Evolutionary conservation across 2,888 invertebrate species (phyloP).

Genomic region (Agrochola lychnidis): DNA sequence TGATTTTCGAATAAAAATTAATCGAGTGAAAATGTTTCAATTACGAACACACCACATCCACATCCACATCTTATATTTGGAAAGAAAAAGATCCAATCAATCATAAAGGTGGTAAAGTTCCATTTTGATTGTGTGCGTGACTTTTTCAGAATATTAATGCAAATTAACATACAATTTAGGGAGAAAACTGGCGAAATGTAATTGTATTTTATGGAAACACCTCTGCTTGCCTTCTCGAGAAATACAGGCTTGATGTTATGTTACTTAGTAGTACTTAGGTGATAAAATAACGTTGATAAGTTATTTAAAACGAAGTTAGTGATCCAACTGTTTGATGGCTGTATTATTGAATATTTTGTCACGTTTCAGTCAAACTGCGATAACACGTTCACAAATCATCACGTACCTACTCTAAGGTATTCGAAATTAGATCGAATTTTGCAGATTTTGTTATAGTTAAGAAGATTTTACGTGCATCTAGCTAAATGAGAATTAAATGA

Average conservation of each 20-base stretch:
- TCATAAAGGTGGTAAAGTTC: no score
- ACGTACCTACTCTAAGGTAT: slow-evolving; percentile 23
- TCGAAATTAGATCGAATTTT: not conserved
- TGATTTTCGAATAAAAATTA: no score
- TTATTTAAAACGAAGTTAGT: no score
- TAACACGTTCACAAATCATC: slow-evolving; percentile 29
- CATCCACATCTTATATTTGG: no score
- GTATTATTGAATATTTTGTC: slow-evolving; percentile 39
- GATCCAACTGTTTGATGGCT: not conserved
- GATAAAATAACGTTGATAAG: not conserved
- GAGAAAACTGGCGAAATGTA: not conserved
- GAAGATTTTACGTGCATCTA: not conserved
- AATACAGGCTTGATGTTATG: not conserved
- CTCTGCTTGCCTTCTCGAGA: not conserved
- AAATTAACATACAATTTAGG: no score
- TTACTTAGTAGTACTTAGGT: no score
- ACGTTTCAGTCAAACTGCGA: slow-evolving; percentile 36
- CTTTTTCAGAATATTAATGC: no score
- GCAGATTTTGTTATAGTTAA: slow-evolving; percentile 3
- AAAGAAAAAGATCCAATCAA: no score
- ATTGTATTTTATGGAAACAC: not conserved
- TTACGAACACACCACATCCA: no score
- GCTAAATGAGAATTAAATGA: not conserved
- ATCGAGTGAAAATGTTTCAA: no score
- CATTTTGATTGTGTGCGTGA: no score